Conservation (phyloP, 2,797 vertebrate species). For the Enteromius trimaculatus region DNA sequence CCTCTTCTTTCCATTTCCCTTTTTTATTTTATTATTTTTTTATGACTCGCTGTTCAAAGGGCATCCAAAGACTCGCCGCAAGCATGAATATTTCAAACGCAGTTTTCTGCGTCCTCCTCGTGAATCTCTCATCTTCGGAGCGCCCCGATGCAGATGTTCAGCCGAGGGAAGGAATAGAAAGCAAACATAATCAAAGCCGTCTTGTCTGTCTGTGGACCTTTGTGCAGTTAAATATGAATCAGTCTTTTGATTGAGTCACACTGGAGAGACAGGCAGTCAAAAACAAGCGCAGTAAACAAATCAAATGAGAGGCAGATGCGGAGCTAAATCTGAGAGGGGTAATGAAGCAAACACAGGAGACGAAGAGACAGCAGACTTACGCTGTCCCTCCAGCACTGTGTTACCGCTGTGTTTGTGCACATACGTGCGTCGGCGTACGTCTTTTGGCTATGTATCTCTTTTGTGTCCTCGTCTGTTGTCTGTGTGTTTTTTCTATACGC, state of each 20-base stretch:
- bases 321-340: constrained; percentile 31
- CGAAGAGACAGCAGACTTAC: constrained; percentile 5
- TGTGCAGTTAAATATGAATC: constrained; percentile 56
- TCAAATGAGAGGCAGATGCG: constrained; percentile 41
- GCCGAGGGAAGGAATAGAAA: constrained; percentile 29
- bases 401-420: constrained; percentile 11
- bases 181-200: constrained; percentile 47
- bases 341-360: constrained; percentile 37
- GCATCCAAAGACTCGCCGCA: constrained; percentile 58
- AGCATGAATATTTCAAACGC: constrained; percentile 79
- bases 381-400: constrained; percentile 26
- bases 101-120: constrained; percentile 66
- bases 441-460: constrained; percentile 2
- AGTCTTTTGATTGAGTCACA: constrained; percentile 52
- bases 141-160: constrained; percentile 43
- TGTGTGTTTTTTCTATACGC: background rate
- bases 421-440: constrained; percentile 16
- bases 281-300: constrained; percentile 54
- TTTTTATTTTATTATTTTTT: constrained; percentile 30
- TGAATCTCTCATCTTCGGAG: constrained; percentile 49
- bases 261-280: constrained; percentile 37
- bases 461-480: constrained; percentile 17
- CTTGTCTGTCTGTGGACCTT: constrained; percentile 50
- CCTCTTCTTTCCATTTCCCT: background rate
- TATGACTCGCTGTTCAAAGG: constrained; percentile 49